phyloP scores from a whole-genome alignment of 1,140 invertebrate genomes.

The Drosophila pandora region DNA sequence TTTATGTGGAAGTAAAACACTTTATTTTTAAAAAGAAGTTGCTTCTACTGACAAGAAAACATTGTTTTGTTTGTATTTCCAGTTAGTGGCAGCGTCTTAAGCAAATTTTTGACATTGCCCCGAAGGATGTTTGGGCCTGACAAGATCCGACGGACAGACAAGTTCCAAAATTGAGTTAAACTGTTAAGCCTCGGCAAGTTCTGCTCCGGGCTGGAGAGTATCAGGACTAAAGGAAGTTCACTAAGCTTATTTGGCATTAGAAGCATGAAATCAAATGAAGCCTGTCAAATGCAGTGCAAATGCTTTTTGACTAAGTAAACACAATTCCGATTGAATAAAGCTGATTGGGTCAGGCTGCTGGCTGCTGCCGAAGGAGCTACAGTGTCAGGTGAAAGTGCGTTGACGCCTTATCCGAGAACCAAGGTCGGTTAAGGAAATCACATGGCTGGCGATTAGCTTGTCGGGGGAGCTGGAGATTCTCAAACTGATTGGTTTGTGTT shows the following conservation, averaged over 20 bases:
- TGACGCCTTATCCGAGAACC: not conserved
- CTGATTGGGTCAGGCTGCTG: conserved; percentile 37
- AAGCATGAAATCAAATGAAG: conserved; percentile 77
- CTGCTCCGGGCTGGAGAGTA: conserved; percentile 11
- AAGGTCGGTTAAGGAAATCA: conserved; percentile 18
- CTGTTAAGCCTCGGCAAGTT: conserved; percentile 63
- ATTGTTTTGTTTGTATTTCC: conserved; percentile 54
- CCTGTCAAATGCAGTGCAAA: conserved; percentile 74
- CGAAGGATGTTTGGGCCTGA: conserved; percentile 49
- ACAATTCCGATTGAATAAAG: conserved; percentile 57
- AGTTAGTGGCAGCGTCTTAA: conserved; percentile 49
- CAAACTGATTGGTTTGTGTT: conserved; percentile 12
- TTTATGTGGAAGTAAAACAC: not conserved
- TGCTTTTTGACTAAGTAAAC: conserved; percentile 67
- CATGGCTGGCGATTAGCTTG: conserved; percentile 9
- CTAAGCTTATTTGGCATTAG: conserved; percentile 69
- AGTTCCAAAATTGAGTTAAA: conserved; percentile 73
- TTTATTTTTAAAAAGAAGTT: not conserved
- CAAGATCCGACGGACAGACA: conserved; percentile 37
- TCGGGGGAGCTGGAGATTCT: conserved; percentile 13
- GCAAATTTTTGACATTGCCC: conserved; percentile 42
- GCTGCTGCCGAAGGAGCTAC: not conserved
- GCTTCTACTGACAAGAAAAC: not conserved
- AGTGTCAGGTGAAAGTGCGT: conserved; percentile 27
- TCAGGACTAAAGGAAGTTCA: conserved; percentile 38